A percentile compares a stretch with the other conserved stretches of the same genome.
Evolutionary conservation across 2,113 vertebrate genomes (phyloP).

Genomic region (Syngnathus typhle): DNA sequence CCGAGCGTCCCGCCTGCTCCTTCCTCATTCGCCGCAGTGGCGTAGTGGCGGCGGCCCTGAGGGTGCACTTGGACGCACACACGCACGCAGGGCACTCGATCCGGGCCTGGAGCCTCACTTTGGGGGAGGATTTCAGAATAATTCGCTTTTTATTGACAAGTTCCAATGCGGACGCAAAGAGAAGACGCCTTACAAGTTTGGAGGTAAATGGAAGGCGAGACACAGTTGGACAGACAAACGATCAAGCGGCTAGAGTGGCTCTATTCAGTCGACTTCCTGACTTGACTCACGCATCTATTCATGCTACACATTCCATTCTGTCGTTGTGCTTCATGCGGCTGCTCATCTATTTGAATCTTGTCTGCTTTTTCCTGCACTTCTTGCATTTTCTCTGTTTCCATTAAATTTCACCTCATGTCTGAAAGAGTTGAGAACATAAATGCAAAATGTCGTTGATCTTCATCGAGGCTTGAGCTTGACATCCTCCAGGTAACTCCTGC

Average conservation of each 20-base stretch:
- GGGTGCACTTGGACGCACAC: constrained; percentile 23
- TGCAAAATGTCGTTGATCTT: neutral
- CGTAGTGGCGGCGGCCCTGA: constrained; percentile 23
- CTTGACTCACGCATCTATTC: neutral
- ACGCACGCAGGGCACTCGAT: constrained; percentile 11
- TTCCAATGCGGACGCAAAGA: neutral
- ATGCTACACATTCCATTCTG: neutral
- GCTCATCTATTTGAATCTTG: neutral
- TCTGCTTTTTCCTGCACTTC: neutral
- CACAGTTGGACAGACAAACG: neutral
- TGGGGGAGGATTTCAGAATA: neutral
- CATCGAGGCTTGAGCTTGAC: neutral
- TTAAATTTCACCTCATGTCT: neutral
- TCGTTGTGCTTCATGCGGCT: neutral
- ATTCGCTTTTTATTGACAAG: neutral
- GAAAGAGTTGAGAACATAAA: neutral
- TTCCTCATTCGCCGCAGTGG: constrained; percentile 38
- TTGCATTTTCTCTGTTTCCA: neutral
- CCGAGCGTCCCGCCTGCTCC: neutral
- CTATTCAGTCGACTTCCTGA: constrained; percentile 4
- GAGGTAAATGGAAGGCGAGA: constrained; percentile 3
- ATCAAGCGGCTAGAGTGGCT: neutral
- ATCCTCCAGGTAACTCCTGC: neutral
- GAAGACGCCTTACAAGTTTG: neutral
- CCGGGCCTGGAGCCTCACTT: constrained; percentile 22